Evolutionary conservation across 2,113 vertebrate genomes (phyloP).

Genomic region (Calyptommatus sinebrachiatus): DNA sequence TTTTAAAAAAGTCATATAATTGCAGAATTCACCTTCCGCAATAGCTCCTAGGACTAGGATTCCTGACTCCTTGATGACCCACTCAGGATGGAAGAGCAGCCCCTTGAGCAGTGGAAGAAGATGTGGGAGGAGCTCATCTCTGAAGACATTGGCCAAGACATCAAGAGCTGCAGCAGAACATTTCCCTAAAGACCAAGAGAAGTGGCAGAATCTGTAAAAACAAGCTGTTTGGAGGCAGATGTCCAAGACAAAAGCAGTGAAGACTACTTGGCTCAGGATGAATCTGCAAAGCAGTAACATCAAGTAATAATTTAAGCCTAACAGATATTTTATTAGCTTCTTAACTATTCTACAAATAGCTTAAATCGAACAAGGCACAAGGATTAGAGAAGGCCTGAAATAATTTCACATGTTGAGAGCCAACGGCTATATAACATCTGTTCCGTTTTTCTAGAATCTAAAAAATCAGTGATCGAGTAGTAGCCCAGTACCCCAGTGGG

Average conservation of each 20-base stretch:
- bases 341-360: neutral
- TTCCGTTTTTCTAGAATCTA: neutral
- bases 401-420: neutral
- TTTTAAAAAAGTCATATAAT: neutral
- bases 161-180: conserved; percentile 90
- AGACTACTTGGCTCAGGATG: neutral
- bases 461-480: neutral
- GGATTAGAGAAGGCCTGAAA: neutral
- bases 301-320: neutral
- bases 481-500: neutral
- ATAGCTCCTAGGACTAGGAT: conserved; percentile 92
- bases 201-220: neutral
- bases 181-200: conserved; percentile 71
- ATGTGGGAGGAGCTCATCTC: conserved; percentile 90
- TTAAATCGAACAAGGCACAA: neutral
- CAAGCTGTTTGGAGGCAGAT: neutral
- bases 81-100: conserved; percentile 91
- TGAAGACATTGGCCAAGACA: conserved; percentile 91
- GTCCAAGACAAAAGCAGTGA: neutral
- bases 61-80: conserved; percentile 93
- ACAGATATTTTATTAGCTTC: too few species aligned
- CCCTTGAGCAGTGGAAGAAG: conserved; percentile 89
- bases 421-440: neutral
- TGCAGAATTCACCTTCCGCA: conserved; percentile 77
- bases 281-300: neutral